Evolutionary conservation across 2,888 invertebrate genomes (phyloP), one percentile per base, ranked within the genome.

Genomic region (Tetanocera ferruginea): DNA sequence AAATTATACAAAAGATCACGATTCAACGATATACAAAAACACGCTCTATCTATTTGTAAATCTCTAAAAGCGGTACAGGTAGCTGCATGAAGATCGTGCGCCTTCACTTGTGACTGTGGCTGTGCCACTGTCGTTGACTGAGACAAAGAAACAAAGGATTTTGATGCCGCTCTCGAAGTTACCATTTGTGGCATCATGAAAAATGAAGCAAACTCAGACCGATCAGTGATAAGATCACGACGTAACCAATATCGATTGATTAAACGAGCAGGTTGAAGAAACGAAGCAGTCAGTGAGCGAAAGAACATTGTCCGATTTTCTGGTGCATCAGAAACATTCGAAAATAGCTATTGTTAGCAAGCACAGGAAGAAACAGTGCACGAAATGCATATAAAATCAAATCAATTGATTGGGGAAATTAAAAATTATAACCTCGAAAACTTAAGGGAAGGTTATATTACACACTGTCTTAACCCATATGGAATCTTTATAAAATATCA

Each of bases 191-290:
- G 31, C 60, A 52, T 23, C 34, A 67, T 70, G 52, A n/a, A 70
- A 70, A 66, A 66, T 51, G 17, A 51, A 52, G n/a, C 52, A 52
- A 52, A 52, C 31, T 52, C 70, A 60, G 43, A n/a, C n/a, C 66
- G 66, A 75, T 75, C 66, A n/a, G 51, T 80, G 82, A 82, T 82
- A 81, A 80, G 82, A 82, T 82, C 82, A 79, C 81, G 80, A 81
- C 80, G 77, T 81, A 77, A 49, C 67, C 75, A 60, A 70, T 76
- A 80, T 78, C 82, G 81, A 82, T 82, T 80, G 78, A 80, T 80
- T 60, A 43, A 73, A 62, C 43, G 17, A 73, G 49, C 43, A 60
- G 43, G 43, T 17, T 31, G n/a, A 14, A 23, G 34, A 71, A 31
- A 28, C 11, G 2, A 25, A 31, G 31, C 51, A 49, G 70, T 14